Conservation (phyloP, 2,888 invertebrate genomes). For the Agonum fuliginosum region DNA sequence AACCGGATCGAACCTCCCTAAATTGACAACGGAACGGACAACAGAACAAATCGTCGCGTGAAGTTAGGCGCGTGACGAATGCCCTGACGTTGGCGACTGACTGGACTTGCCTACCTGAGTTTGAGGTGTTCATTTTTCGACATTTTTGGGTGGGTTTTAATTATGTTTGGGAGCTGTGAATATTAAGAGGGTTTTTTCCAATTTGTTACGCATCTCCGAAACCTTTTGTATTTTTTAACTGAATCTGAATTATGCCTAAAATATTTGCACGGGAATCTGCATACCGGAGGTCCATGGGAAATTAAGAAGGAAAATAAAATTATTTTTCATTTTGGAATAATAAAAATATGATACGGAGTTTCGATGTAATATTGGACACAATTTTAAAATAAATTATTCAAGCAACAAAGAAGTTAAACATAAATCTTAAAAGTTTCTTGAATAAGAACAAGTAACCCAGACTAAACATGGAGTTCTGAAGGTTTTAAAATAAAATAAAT, state of each 20-base stretch:
- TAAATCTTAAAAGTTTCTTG: too few relatives aligned
- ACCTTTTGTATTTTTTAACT: slow-evolving; percentile 24
- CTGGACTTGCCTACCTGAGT: slow-evolving; percentile 33
- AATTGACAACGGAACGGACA: slow-evolving; percentile 28
- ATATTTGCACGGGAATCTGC: too few relatives aligned
- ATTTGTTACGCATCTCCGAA: slow-evolving; percentile 5
- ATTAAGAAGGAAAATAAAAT: too few relatives aligned
- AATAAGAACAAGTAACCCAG: too few relatives aligned
- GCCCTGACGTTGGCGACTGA: slow-evolving; percentile 9
- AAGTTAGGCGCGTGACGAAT: slow-evolving; percentile 34
- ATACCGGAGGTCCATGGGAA: too few relatives aligned
- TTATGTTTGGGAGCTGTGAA: slow-evolving; percentile 31
- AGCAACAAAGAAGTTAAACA: too few relatives aligned
- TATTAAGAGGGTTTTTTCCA: slow-evolving; percentile 25
- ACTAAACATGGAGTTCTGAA: too few relatives aligned
- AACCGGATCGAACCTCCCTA: slow-evolving; percentile 35
- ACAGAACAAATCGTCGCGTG: slow-evolving; percentile 39
- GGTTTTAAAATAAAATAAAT: too few relatives aligned
- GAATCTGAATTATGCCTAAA: not conserved
- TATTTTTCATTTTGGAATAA: too few relatives aligned
- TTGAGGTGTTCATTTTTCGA: slow-evolving; percentile 43
- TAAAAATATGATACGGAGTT: too few relatives aligned
- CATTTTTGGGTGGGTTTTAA: slow-evolving; percentile 36
- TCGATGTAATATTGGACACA: too few relatives aligned
- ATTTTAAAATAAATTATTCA: too few relatives aligned